Evolutionary conservation across 2,888 invertebrate species (phyloP).

Genomic region (Lasioglossum marginatum): DNA sequence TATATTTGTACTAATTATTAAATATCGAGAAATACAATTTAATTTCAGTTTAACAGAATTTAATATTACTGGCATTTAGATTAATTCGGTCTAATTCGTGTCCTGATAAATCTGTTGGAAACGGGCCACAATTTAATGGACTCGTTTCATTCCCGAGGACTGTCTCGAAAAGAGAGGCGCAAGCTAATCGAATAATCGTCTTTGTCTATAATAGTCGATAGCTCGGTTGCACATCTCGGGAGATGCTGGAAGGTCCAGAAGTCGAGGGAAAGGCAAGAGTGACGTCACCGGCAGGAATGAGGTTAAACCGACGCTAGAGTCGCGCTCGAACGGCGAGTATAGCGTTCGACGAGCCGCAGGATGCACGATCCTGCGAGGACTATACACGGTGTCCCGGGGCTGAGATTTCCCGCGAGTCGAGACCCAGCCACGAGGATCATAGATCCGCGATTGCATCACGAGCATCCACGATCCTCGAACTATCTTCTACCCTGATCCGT

Average conservation of each 20-base stretch:
- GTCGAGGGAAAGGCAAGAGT: constrained; percentile 79
- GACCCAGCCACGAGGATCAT: constrained; percentile 48
- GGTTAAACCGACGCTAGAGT: constrained; percentile 81
- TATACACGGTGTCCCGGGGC: constrained; percentile 41
- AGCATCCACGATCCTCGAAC: constrained; percentile 38
- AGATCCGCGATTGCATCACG: constrained; percentile 71
- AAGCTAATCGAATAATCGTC: constrained; percentile 43
- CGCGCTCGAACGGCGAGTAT: constrained; percentile 59
- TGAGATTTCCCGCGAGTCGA: constrained; percentile 55
- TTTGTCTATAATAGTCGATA: constrained; percentile 74
- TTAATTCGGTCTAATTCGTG: not conserved
- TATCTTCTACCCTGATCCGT: constrained; percentile 60
- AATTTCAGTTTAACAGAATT: no score
- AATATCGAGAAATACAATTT: no score
- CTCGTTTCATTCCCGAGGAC: not conserved
- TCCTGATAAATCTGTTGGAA: not conserved
- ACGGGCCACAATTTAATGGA: not conserved
- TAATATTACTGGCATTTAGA: not conserved
- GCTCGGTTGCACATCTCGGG: constrained; percentile 76
- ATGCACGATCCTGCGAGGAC: constrained; percentile 58
- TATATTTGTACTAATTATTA: no score
- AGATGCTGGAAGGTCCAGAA: constrained; percentile 78
- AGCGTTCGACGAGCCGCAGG: constrained; percentile 35
- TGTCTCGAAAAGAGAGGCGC: not conserved
- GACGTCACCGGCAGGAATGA: constrained; percentile 82